Evolutionary conservation across 2,888 invertebrate genomes (phyloP).

Genomic region (Caenorhabditis afra): DNA sequence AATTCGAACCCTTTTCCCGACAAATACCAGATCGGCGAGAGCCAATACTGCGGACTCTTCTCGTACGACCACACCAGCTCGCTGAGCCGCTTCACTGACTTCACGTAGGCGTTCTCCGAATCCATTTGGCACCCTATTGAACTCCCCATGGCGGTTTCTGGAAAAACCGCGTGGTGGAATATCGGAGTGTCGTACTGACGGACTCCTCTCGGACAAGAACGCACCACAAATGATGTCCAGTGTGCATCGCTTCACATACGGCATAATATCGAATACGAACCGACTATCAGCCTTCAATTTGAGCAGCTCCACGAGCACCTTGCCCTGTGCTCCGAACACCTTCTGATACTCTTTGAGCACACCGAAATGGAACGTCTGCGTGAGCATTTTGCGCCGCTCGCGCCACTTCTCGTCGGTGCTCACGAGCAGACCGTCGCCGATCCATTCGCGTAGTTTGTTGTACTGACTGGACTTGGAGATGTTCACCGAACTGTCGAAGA

Average conservation of each 20-base stretch:
- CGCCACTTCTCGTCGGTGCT: slow-evolving; percentile 82
- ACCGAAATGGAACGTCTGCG: slow-evolving; percentile 83
- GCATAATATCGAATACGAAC: slow-evolving; percentile 81
- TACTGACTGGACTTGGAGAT: slow-evolving; percentile 81
- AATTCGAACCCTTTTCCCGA: slow-evolving; percentile 81
- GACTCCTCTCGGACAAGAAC: too few species aligned
- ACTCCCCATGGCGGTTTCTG: slow-evolving; percentile 75
- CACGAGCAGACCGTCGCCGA: slow-evolving; percentile 82
- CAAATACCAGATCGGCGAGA: slow-evolving; percentile 84
- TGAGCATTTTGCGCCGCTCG: slow-evolving; percentile 82
- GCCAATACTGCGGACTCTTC: slow-evolving; percentile 77
- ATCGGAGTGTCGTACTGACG: background rate
- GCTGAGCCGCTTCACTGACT: slow-evolving; percentile 62
- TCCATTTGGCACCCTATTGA: slow-evolving; percentile 66
- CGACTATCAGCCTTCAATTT: slow-evolving; percentile 62
- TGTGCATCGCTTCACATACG: slow-evolving; percentile 82
- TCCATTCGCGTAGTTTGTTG: slow-evolving; percentile 81
- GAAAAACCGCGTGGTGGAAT: background rate
- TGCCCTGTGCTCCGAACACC: slow-evolving; percentile 62
- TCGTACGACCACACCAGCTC: slow-evolving; percentile 68
- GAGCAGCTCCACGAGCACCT: slow-evolving; percentile 32
- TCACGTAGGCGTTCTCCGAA: slow-evolving; percentile 66
- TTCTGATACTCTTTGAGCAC: slow-evolving; percentile 82
- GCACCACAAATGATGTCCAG: slow-evolving; percentile 81
- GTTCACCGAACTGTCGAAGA: slow-evolving; percentile 77